These are phyloP conservation scores for Drosophila bocki DNA, from an alignment of 1,140 invertebrate species.

Conservation along the genomic window DNA sequence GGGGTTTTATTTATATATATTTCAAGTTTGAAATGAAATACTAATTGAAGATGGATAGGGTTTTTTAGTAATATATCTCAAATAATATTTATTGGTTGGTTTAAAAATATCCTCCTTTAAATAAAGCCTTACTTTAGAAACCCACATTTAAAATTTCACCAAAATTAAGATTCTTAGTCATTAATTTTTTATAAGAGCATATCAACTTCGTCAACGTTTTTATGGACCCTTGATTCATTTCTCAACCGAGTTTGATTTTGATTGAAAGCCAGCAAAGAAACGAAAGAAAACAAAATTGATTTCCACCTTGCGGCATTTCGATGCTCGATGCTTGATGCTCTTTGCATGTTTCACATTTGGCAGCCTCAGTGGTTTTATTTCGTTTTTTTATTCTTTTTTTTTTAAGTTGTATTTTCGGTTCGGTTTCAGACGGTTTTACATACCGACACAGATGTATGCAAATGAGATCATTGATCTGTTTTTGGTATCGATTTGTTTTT, in stretches of 20 bases:
- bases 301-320: slow-evolving; percentile 74
- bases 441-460: slow-evolving; percentile 60
- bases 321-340: slow-evolving; percentile 56
- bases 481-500: slow-evolving; percentile 81
- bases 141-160: not conserved
- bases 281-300: slow-evolving; percentile 70
- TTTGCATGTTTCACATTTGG: slow-evolving; percentile 73
- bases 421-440: slow-evolving; percentile 22
- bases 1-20: not conserved
- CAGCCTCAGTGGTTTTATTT: slow-evolving; percentile 51
- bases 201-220: slow-evolving; percentile 12
- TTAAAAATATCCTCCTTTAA: not conserved
- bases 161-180: too few relatives aligned
- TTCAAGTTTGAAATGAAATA: too few relatives aligned
- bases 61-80: not conserved
- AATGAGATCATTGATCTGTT: slow-evolving; percentile 84
- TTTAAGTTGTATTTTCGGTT: slow-evolving; percentile 23
- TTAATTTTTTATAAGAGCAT: slow-evolving; percentile 42
- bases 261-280: slow-evolving; percentile 68
- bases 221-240: slow-evolving; percentile 43
- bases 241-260: slow-evolving; percentile 61
- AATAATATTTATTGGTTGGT: not conserved
- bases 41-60: too few relatives aligned
- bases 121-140: not conserved
- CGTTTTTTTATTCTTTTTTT: not conserved